Base-by-base conservation (phyloP, 2,888 invertebrate genomes). In the Gymnoscelis rufifasciata region DNA sequence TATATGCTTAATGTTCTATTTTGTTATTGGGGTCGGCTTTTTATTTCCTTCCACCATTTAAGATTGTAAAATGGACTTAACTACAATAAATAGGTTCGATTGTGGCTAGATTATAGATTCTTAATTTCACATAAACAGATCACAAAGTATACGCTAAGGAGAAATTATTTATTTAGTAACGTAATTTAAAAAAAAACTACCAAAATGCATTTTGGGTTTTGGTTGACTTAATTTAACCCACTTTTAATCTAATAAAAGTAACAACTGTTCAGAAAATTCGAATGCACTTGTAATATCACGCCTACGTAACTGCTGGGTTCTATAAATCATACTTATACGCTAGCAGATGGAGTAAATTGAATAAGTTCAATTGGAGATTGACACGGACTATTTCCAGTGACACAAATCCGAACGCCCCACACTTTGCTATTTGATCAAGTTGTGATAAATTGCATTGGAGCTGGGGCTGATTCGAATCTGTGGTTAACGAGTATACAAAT, bases 281-380 rank as follows among this genome's bases (percentile, higher is more conserved):
- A 31, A 31, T 14, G 4, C 8, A 13, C 8, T 31, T 31, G 3
- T 2, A 14, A 4, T 14, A 14, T 14, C n/a, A 31, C 31, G 31
- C 31, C 31, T 14, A 23, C 14, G 8, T 33, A 35, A 14, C 54
- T 54, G 54, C 57, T 56, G 54, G 23, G 44, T 47, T 49, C 38
- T 38, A 80, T 82, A 77, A 78, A 60, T 82, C 75, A 76, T 73
- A 56, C 57, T 81, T 71, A 56, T 54, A 54, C 58, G 53, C 62
- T 59, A 62, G 63, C 66, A 61, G 68, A 66, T 68, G 64, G 54
- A 68, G 64, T 73, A 72, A 73, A 78, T 78, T 75, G 74, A 80
- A 80, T 80, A 78, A 78, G 81, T 79, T 79, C 82, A 86, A 83
- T 79, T 81, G 76, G 66, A 66, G 72, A 68, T 79, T 81, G 83